Evolutionary conservation across 2,797 vertebrate species (phyloP).

Genomic region (Fistularia tabacaria): DNA sequence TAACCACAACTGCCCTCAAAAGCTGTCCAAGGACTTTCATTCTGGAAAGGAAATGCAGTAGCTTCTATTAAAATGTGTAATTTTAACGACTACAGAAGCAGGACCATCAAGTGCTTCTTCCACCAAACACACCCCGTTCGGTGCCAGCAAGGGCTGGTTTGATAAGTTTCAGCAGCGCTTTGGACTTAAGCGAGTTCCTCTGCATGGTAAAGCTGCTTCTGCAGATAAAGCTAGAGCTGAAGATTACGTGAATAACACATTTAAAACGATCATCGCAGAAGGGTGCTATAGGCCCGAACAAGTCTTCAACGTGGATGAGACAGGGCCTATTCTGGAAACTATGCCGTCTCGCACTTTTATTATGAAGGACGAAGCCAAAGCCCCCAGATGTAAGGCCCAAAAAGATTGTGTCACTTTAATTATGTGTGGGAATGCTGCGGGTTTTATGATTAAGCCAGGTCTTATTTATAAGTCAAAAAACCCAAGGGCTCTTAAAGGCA

Average conservation of each 20-base stretch:
- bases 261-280: slow-evolving; percentile 18
- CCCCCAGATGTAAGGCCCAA: slow-evolving; percentile 16
- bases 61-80: no score
- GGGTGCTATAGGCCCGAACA: slow-evolving; percentile 20
- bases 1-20: no score
- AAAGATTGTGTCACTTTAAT: slow-evolving; percentile 18
- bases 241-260: slow-evolving; percentile 14
- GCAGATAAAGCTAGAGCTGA: slow-evolving; percentile 1
- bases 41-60: no score
- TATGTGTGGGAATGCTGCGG: slow-evolving; percentile 27
- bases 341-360: slow-evolving; percentile 16
- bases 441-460: slow-evolving; percentile 24
- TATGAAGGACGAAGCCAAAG: slow-evolving; percentile 19
- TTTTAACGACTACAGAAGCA: background rate
- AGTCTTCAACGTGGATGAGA: slow-evolving; percentile 30
- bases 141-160: slow-evolving; percentile 26
- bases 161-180: slow-evolving; percentile 27
- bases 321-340: slow-evolving; percentile 23
- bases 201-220: slow-evolving; percentile 12
- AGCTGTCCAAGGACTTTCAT: no score
- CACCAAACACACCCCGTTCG: background rate
- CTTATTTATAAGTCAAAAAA: slow-evolving; percentile 23
- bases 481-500: slow-evolving; percentile 20
- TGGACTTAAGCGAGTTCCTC: slow-evolving; percentile 20
- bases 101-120: no score